Evolutionary conservation across 2,797 vertebrate genomes (phyloP).

Genomic region (Helarctos malayanus): DNA sequence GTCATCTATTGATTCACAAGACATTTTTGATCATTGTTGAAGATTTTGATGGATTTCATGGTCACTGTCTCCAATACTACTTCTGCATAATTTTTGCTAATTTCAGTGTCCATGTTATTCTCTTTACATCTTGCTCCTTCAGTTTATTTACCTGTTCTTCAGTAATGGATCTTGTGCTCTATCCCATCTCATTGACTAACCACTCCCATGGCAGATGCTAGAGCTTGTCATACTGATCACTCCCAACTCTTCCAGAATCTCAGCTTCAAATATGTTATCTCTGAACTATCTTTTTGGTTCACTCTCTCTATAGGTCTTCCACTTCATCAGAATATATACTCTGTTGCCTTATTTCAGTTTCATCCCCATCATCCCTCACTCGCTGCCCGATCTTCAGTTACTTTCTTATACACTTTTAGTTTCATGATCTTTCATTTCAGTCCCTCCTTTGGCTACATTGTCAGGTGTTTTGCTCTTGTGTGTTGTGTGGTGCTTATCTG

Average conservation of each 20-base stretch:
- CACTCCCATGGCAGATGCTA: background rate
- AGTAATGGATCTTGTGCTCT: background rate
- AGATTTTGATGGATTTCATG: background rate
- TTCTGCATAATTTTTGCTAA: background rate
- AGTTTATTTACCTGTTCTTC: background rate
- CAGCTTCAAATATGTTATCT: background rate
- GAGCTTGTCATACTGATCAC: background rate
- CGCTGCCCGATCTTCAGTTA: background rate
- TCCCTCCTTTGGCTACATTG: background rate
- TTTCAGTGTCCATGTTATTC: background rate
- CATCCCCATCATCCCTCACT: background rate
- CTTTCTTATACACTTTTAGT: background rate
- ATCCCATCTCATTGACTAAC: background rate
- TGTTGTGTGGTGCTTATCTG: background rate
- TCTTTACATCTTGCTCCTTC: background rate
- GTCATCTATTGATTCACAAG: background rate
- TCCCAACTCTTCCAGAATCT: background rate
- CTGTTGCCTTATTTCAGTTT: background rate
- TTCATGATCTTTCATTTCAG: background rate
- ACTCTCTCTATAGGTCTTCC: background rate
- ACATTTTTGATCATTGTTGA: background rate
- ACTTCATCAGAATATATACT: background rate
- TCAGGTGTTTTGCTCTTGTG: background rate
- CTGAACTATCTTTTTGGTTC: background rate
- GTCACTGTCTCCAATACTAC: background rate